These are phyloP conservation scores for Tetramorium alpestre DNA, from an alignment of 1,140 invertebrate species.

Conservation along the genomic window DNA sequence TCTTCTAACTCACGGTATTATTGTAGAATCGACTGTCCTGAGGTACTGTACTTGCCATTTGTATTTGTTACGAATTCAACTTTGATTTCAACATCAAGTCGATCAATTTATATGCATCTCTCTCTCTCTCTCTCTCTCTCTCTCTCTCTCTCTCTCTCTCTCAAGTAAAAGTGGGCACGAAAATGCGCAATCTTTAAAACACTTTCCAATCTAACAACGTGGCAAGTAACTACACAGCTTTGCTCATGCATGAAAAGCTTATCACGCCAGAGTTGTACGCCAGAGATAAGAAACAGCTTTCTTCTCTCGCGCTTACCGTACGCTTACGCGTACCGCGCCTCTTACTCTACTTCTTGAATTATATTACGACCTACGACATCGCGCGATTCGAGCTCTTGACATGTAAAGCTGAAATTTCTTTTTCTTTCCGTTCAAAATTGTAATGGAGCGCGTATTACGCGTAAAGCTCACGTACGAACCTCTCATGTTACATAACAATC, in stretches of 20 bases:
- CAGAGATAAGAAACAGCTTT: conserved; percentile 49
- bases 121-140: too few relatives aligned
- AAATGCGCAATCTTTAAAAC: conserved; percentile 2
- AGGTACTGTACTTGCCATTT: neutral
- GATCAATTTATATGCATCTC: neutral
- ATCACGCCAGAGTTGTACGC: conserved; percentile 10
- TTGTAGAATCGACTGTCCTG: too few relatives aligned
- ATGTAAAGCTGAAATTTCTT: neutral
- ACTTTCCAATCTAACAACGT: neutral
- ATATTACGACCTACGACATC: too few relatives aligned
- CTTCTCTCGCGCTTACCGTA: neutral
- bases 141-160: too few relatives aligned
- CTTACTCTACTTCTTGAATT: too few relatives aligned
- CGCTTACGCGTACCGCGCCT: too few relatives aligned
- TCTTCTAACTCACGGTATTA: neutral
- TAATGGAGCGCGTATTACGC: neutral
- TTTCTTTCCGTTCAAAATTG: neutral
- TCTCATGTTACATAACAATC: neutral
- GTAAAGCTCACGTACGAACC: neutral
- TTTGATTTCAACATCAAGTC: neutral
- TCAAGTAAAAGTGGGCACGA: neutral
- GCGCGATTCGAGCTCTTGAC: neutral
- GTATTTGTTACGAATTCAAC: neutral
- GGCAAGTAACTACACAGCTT: neutral
- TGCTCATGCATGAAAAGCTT: neutral